These are phyloP conservation scores for Ptychoptera contaminata DNA, from an alignment of 2,888 invertebrate species.

Conservation along the genomic window DNA sequence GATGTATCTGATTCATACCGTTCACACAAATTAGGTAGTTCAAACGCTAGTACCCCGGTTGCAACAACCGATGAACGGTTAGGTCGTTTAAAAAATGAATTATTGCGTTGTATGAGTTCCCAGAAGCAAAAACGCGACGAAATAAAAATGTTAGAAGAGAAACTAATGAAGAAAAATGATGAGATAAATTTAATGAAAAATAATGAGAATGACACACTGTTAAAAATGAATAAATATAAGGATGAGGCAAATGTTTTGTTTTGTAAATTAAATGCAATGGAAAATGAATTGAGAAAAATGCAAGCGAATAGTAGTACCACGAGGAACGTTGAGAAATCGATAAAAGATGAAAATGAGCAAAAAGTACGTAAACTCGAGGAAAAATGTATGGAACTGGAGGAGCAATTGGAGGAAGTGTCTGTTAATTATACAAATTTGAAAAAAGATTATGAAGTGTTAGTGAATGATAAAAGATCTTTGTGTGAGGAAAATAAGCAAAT, in stretches of 20 bases:
- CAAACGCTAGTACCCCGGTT: conserved; percentile 15
- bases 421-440: conserved; percentile 31
- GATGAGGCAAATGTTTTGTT: conserved; percentile 15
- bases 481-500: conserved; percentile 18
- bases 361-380: conserved; percentile 32
- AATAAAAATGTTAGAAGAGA: conserved; percentile 31
- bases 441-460: conserved; percentile 21
- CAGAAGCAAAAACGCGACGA: conserved; percentile 35
- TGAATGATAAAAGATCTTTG: conserved; percentile 17
- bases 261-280: conserved; percentile 7
- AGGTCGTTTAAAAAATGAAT: conserved; percentile 31
- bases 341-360: conserved; percentile 30
- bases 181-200: conserved; percentile 21
- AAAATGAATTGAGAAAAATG: conserved; percentile 18
- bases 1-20: conserved; percentile 12
- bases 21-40: conserved; percentile 12
- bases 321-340: conserved; percentile 29
- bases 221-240: conserved; percentile 20
- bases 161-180: conserved; percentile 17
- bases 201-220: conserved; percentile 24
- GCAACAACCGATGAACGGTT: conserved; percentile 29
- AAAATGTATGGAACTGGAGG: conserved; percentile 33
- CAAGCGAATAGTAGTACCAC: conserved; percentile 32
- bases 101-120: conserved; percentile 30
- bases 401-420: conserved; percentile 33